Conservation (phyloP, 2,797 vertebrate genomes). For the Sebastes iracundus region DNA sequence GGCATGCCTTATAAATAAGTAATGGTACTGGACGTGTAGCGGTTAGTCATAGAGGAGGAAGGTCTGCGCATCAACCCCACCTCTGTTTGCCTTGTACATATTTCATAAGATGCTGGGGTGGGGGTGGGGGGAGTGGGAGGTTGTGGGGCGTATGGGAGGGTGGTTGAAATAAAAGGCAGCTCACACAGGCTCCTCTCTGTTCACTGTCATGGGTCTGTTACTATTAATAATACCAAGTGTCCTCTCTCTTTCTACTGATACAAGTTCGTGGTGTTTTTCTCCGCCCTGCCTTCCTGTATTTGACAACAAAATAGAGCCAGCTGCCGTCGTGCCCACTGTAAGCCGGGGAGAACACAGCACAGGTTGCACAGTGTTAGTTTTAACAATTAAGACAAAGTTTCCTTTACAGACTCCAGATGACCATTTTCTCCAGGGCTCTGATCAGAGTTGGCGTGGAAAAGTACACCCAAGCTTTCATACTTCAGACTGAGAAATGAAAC, state of each 20-base stretch:
- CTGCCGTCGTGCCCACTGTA: constrained; percentile 71
- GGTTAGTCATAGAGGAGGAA: constrained; percentile 85
- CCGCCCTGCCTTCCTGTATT: constrained; percentile 77
- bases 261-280: constrained; percentile 77
- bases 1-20: constrained; percentile 87
- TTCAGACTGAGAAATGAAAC: constrained; percentile 34
- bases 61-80: constrained; percentile 84
- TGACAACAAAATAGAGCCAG: constrained; percentile 85
- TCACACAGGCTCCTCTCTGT: constrained; percentile 83
- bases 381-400: constrained; percentile 81
- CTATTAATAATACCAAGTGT: constrained; percentile 87
- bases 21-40: constrained; percentile 86
- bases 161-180: constrained; percentile 83
- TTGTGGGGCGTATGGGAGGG: constrained; percentile 71
- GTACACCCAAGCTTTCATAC: constrained; percentile 29
- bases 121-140: constrained; percentile 63
- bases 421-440: constrained; percentile 52
- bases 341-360: constrained; percentile 70
- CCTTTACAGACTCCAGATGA: constrained; percentile 82
- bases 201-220: constrained; percentile 83
- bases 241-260: constrained; percentile 76
- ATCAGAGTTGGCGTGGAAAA: constrained; percentile 73
- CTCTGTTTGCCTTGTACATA: constrained; percentile 89
- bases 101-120: constrained; percentile 83
- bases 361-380: constrained; percentile 80